A percentile compares a stretch with the other conserved stretches of the same genome.
Conservation (phyloP, 2,797 vertebrate species). For the Trematomus bernacchii region DNA sequence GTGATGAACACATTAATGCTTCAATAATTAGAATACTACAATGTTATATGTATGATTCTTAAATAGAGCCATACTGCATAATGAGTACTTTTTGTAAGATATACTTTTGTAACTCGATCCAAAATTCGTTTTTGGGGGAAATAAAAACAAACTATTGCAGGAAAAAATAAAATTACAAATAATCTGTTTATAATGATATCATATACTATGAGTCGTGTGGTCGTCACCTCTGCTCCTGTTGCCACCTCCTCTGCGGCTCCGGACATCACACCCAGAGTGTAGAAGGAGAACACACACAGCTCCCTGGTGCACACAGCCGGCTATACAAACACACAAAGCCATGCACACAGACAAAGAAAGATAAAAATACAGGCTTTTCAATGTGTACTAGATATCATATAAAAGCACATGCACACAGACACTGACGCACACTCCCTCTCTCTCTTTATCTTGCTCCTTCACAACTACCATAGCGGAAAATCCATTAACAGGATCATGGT, state of each 20-base stretch:
- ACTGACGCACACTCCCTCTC: background rate
- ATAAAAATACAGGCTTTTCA: constrained; percentile 11
- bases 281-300: constrained; percentile 98
- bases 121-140: background rate
- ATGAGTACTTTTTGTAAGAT: too few species aligned
- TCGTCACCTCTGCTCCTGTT: constrained; percentile 95
- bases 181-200: background rate
- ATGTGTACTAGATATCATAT: background rate
- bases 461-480: background rate
- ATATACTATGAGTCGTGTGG: constrained; percentile 3
- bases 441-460: background rate
- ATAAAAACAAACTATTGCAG: background rate
- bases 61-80: too few species aligned
- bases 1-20: too few species aligned
- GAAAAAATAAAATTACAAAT: background rate
- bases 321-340: constrained; percentile 72
- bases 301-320: constrained; percentile 98
- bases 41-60: too few species aligned
- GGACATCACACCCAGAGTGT: constrained; percentile 98
- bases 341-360: constrained; percentile 83
- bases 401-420: constrained; percentile 9
- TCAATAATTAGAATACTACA: too few species aligned
- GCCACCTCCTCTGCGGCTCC: constrained; percentile 98
- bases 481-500: constrained; percentile 8
- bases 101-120: background rate